Percentiles rank a stretch among this genome's conserved stretches.
These are phyloP conservation scores for Perca fluviatilis DNA, from an alignment of 2,113 vertebrate species.

Conservation along the genomic window DNA sequence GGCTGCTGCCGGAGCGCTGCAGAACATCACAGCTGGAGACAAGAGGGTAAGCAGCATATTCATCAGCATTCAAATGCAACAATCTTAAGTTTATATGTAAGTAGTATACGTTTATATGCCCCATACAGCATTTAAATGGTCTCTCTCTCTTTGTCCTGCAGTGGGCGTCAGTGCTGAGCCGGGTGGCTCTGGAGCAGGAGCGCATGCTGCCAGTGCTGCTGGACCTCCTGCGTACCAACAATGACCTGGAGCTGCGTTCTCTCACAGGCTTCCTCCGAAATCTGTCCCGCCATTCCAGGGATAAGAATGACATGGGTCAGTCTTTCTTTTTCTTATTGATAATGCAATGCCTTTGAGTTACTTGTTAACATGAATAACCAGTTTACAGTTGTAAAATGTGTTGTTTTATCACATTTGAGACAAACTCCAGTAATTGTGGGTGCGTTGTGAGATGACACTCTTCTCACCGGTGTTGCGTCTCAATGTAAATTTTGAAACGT, in stretches of 20 bases:
- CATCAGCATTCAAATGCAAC: background rate
- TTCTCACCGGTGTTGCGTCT: background rate
- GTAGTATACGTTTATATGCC: no score
- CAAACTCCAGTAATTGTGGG: background rate
- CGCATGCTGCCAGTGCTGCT: slow-evolving; percentile 89
- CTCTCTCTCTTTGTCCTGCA: slow-evolving; percentile 61
- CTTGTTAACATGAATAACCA: background rate
- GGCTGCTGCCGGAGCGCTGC: slow-evolving; percentile 91
- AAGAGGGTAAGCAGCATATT: slow-evolving; percentile 83
- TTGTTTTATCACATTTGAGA: background rate
- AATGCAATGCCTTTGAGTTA: background rate
- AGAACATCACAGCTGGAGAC: slow-evolving; percentile 96
- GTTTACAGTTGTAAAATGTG: background rate
- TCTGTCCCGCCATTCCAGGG: slow-evolving; percentile 88
- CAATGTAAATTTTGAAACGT: background rate
- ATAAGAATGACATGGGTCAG: slow-evolving; percentile 94
- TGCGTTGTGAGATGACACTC: background rate
- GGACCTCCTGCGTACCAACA: slow-evolving; percentile 86
- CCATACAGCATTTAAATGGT: background rate
- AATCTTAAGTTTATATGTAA: background rate
- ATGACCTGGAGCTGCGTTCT: slow-evolving; percentile 90
- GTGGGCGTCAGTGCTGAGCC: slow-evolving; percentile 92
- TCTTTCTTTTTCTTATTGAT: slow-evolving; percentile 63
- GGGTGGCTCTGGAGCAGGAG: slow-evolving; percentile 91
- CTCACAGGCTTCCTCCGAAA: slow-evolving; percentile 94